Evolutionary conservation across 2,888 invertebrate species (phyloP), one percentile per base, ranked within the genome.

Genomic region (Athripsodes cinereus): DNA sequence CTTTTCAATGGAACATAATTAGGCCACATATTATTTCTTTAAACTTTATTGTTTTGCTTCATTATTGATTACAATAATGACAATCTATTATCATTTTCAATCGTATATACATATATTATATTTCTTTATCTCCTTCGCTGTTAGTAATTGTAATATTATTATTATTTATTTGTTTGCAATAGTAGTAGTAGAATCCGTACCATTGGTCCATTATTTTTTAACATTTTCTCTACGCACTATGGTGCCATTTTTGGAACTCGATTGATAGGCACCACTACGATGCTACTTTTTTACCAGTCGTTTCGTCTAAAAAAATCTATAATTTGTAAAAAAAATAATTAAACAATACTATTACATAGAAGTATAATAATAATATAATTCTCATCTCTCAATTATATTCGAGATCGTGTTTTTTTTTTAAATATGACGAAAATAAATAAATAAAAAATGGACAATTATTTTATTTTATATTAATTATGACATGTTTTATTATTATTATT

Each of bases 241-340:
- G 57, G 55, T 57, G 60, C 57, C 55, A 19, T 53, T 51, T n/a
- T 48, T 54, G 51, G 53, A 35, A 46, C 55, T 49, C 60, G 57
- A 57, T 55, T 52, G 47, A 13, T 40, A 47, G 58, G 53, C 61
- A 61, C 58, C 55, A 55, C 64, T 64, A 64, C 59, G 62, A 62
- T 59, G 55, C 59, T 61, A 62, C 54, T 47, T 57, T 55, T 53
- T 59, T 61, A 64, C 62, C 62, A 64, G 62, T 64, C 62, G 58
- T 57, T 62, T 62, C 57, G 20, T 53, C 53, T 61, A 55, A 55
- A 46, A 47, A 54, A 58, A 52, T 58, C 52, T 52, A 21, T 53
- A 19, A n/a, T 40, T 40, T 55, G 16, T n/a, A 8, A 40, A 40
- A 40, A 40, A 40, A 16, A 40, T n/a, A n/a, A 31, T 11, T 8